These are phyloP conservation scores for Dryobotodes eremita DNA, from an alignment of 2,888 invertebrate genomes.

Conservation along the genomic window DNA sequence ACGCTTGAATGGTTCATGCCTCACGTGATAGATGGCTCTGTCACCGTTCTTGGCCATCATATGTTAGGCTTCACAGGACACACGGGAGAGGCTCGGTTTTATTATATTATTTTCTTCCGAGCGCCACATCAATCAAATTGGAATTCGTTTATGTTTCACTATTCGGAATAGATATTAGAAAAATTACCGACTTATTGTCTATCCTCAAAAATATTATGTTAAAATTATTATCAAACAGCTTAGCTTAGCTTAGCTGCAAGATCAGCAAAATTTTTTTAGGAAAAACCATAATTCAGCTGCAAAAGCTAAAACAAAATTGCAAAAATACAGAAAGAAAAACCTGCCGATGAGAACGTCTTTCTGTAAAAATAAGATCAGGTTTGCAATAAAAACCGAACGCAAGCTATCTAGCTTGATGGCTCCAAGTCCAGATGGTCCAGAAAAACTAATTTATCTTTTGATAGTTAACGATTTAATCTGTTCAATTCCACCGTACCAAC, in stretches of 20 bases:
- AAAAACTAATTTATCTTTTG: conserved; percentile 47
- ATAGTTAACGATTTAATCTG: conserved; percentile 38
- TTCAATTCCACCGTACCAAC: conserved; percentile 24
- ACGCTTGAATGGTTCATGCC: conserved; percentile 52
- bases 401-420: conserved; percentile 15
- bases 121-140: conserved; percentile 32
- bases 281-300: not conserved
- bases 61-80: conserved; percentile 39
- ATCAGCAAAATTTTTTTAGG: not conserved
- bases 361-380: conserved; percentile 16
- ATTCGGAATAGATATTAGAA: not conserved
- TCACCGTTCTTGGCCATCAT: conserved; percentile 50
- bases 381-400: conserved; percentile 18
- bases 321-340: not conserved
- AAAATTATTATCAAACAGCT: not conserved
- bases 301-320: not conserved
- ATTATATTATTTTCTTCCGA: conserved; percentile 39
- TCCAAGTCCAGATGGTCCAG: not conserved
- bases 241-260: not conserved
- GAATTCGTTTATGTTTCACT: not conserved
- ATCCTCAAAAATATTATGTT: not conserved
- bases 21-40: conserved; percentile 60
- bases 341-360: not conserved
- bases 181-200: not conserved
- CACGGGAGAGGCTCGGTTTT: conserved; percentile 8